Evolutionary conservation across 2,888 invertebrate species (phyloP).

Genomic region (Mythimna vitellina): DNA sequence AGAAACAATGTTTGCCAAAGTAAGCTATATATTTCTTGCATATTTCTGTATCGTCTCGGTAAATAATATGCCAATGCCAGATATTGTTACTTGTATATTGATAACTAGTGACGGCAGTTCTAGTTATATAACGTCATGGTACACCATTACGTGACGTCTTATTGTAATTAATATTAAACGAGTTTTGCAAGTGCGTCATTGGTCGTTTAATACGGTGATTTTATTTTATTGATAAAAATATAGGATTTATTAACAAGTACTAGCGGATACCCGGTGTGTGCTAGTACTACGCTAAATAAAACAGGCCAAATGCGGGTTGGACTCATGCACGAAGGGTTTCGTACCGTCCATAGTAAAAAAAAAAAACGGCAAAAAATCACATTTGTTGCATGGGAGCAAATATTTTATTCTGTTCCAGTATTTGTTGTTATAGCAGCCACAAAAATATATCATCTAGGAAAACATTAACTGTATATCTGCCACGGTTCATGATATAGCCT

Average conservation of each 20-base stretch:
- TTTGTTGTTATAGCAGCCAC: too few relatives aligned
- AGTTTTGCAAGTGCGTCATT: conserved; percentile 28
- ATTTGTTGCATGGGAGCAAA: too few relatives aligned
- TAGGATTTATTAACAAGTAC: background rate
- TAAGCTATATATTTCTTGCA: conserved; percentile 2
- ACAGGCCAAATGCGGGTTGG: too few relatives aligned
- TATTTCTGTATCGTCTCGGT: background rate
- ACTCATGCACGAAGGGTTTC: too few relatives aligned
- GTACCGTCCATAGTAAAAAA: too few relatives aligned
- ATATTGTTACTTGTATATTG: conserved; percentile 2
- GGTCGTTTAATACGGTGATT: background rate
- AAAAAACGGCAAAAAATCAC: too few relatives aligned
- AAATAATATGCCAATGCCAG: conserved; percentile 17
- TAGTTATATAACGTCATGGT: conserved; percentile 18
- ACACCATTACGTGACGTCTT: conserved; percentile 33
- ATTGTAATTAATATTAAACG: conserved; percentile 39
- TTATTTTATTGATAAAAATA: background rate
- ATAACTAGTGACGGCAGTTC: conserved; percentile 10
- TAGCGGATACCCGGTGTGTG: too few relatives aligned
- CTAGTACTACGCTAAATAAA: too few relatives aligned
- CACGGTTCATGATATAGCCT: too few relatives aligned
- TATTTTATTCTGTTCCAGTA: too few relatives aligned
- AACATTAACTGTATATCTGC: too few relatives aligned
- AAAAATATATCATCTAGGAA: too few relatives aligned
- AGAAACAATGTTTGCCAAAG: conserved; percentile 6